Percentiles rank a stretch among this genome's conserved stretches.
Evolutionary conservation across 1,140 invertebrate species (phyloP).

Genomic region (Carcinoscorpius rotundicauda): DNA sequence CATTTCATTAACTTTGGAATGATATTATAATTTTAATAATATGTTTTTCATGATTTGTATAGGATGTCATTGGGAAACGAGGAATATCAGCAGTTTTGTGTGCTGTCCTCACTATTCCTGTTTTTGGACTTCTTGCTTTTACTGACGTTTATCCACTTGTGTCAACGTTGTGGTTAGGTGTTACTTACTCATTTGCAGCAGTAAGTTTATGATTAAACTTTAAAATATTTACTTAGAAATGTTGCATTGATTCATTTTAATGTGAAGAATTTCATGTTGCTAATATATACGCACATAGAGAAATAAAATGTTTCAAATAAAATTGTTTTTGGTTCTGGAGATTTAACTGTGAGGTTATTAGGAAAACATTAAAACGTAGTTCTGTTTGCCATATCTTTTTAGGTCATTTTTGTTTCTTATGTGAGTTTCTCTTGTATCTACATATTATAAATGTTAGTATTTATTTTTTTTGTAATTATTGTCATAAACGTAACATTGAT

Average conservation of each 20-base stretch:
- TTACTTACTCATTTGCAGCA: constrained; percentile 37
- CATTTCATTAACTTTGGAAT: constrained; percentile 1
- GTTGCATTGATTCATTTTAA: no score
- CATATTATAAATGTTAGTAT: background rate
- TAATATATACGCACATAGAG: no score
- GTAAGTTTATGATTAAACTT: constrained; percentile 26
- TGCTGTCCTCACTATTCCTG: constrained; percentile 33
- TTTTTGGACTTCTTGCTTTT: constrained; percentile 35
- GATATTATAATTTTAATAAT: background rate
- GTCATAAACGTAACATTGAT: no score
- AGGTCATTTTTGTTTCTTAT: no score
- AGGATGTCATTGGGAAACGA: constrained; percentile 36
- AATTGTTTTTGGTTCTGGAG: no score
- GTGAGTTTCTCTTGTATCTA: background rate
- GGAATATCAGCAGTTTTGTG: constrained; percentile 31
- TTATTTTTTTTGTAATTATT: background rate
- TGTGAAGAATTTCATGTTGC: no score
- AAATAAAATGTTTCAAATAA: no score
- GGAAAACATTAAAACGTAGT: no score
- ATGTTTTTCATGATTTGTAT: constrained; percentile 14
- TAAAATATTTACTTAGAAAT: no score
- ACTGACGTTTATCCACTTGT: constrained; percentile 31
- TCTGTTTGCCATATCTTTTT: no score
- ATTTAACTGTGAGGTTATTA: no score
- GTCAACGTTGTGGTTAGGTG: constrained; percentile 33